Conservation (phyloP, 2,113 vertebrate genomes). For the Scortum barcoo region DNA sequence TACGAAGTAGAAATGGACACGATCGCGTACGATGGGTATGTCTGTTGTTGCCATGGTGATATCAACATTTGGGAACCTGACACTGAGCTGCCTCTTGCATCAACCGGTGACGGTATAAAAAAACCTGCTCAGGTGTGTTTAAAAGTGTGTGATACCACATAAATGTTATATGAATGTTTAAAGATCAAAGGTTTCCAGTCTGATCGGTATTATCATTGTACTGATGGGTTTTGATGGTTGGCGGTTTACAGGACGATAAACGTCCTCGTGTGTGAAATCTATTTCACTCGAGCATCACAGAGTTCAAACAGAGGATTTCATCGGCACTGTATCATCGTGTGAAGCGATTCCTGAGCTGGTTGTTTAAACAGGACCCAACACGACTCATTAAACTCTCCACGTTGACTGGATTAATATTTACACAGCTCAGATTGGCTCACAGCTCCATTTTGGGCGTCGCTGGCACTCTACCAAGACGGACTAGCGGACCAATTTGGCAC, state of each 20-base stretch:
- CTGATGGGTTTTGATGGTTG: no score
- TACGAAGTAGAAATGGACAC: no score
- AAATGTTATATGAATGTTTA: no score
- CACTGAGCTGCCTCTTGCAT: no score
- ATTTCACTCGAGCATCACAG: not conserved
- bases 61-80: no score
- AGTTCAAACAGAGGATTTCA: not conserved
- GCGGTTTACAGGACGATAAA: not conserved
- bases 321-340: not conserved
- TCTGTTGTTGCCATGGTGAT: no score
- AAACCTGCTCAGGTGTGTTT: no score
- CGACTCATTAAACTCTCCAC: conserved; percentile 51
- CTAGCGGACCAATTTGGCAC: conserved; percentile 33
- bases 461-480: conserved; percentile 31
- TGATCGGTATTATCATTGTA: not conserved
- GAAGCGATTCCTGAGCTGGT: not conserved
- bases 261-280: not conserved
- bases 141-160: no score
- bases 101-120: no score
- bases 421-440: conserved; percentile 38
- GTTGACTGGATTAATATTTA: conserved; percentile 65
- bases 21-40: no score
- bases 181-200: no score
- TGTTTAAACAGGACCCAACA: conserved; percentile 40
- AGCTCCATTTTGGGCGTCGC: conserved; percentile 6